Base-by-base conservation (phyloP, 2,797 vertebrate genomes). In the Tinamus major region DNA sequence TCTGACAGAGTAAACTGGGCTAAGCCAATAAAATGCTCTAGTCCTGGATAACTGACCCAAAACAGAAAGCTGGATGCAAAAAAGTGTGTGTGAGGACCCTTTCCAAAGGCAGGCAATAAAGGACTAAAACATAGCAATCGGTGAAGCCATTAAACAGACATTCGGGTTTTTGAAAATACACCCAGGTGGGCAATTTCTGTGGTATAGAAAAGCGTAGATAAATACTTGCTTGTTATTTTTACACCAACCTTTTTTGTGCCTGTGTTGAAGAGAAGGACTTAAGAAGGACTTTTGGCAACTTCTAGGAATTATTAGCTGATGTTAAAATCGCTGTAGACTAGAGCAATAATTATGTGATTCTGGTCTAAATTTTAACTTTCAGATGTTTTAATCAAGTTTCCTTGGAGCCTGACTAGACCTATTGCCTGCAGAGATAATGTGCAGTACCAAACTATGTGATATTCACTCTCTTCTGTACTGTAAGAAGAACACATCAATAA, bases 231-330 rank as follows among this genome's bases (percentile, higher is more conserved):
- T 78, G 55, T 62, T 3, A 20, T 48, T 89, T 82, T 26, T 26
- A 39, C 14, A 42, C 37, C 18, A 11, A 29, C 35, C 3, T 3
- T 75, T 85, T 87, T 71, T 12, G 24, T 89, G 58, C 20, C 49
- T 26, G 49, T 83, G 82, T 72, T 86, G 87, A 94, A 79, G 77
- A 59, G 64, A 70, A 93, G 59, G 12, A 68, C 44, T 64, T 35
- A 49, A 21, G 67, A 39, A 89, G 12, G 20, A 48, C 26, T 75
- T 89, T 56, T 78, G 12, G 33, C 69, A 18, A 20, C 33, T 76
- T 83, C 85, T 41, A 49, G 55, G 33, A 82, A 68, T 48, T 31
- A 4, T 82, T 79, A 29, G 13, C n/a, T 42, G 67, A 62, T 68
- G 35, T 51, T 62, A 56, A 87, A 4, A 39, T 51, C 56, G 19